Evolutionary conservation across 2,888 invertebrate genomes (phyloP), one percentile per base, ranked within the genome.

Genomic region (Scaptomyza parva): DNA sequence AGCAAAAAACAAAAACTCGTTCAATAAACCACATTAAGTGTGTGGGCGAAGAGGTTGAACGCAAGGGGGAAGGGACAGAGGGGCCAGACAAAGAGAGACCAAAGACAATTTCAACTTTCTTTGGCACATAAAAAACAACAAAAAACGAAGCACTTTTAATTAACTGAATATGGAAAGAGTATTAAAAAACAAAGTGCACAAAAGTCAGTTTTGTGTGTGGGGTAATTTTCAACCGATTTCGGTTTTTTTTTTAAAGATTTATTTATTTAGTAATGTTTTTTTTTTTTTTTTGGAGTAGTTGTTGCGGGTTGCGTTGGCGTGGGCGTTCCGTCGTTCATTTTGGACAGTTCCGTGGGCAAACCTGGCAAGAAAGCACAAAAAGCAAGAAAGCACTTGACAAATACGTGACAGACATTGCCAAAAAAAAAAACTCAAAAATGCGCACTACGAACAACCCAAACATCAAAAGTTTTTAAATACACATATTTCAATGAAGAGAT

Each of bases 161-260:
- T 81, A 83, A 88, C 88, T 67, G 63, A 84, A 80, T 73, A 74
- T 78, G 74, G 74, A 22, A 43, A 66, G n/a, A n/a, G n/a, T n/a
- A n/a, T n/a, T n/a, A n/a, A n/a, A n/a, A n/a, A n/a, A n/a, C n/a
- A n/a, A 58, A 55, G 59, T 59, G 33, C 35, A 59, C 35, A 67
- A 22, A 57, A n/a, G n/a, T n/a, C n/a, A n/a, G 63, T 8, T 40
- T 9, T 26, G n/a, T 85, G 82, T 83, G 68, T 65, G 73, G 69
- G 64, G 51, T 37, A 28, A 37, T 43, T 64, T 55, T 20, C 9
- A 50, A 50, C 40, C 54, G 20, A 71, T 61, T 43, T 28, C 9
- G 28, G 47, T 35, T 63, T 47, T 54, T 51, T 48, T 45, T 50
- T 60, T 40, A 8, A 33, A 53, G 57, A 62, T 79, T 83, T 62